A percentile compares a stretch with the other conserved stretches of the same genome.
phyloP scores from a whole-genome alignment of 2,113 vertebrate genomes.

The Polyodon spathula region DNA sequence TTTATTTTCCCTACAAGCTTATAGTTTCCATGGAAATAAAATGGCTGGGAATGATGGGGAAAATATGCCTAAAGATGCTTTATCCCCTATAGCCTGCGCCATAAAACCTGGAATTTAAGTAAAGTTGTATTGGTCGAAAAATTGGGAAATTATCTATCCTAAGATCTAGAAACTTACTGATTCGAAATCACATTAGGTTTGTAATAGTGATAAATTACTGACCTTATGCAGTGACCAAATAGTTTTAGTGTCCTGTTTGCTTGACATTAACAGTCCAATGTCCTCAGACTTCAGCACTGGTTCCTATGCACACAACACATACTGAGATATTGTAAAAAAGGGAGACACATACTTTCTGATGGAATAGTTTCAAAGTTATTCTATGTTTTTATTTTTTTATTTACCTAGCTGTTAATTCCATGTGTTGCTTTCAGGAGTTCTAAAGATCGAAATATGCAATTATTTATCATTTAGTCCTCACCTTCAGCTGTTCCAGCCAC shows the following conservation, averaged over 20 bases:
- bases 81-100: not conserved
- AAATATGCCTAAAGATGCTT: no score
- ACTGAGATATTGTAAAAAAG: not conserved
- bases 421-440: not conserved
- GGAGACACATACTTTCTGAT: no score
- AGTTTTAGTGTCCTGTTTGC: conserved; percentile 24
- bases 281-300: conserved; percentile 55
- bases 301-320: conserved; percentile 38
- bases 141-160: not conserved
- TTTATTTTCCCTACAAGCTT: no score
- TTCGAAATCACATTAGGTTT: not conserved
- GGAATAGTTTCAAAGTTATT: not conserved
- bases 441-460: not conserved
- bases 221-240: conserved; percentile 51
- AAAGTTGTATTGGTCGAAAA: no score
- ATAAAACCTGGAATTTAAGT: no score
- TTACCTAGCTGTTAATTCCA: not conserved
- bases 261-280: conserved; percentile 31
- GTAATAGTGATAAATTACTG: conserved; percentile 1
- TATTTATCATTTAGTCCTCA: conserved; percentile 25
- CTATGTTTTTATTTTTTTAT: not conserved
- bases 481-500: conserved; percentile 63
- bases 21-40: no score
- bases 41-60: no score
- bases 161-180: not conserved